Evolutionary conservation across 2,888 invertebrate genomes (phyloP), one percentile per base, ranked within the genome.

Genomic region (Amiota minor): DNA sequence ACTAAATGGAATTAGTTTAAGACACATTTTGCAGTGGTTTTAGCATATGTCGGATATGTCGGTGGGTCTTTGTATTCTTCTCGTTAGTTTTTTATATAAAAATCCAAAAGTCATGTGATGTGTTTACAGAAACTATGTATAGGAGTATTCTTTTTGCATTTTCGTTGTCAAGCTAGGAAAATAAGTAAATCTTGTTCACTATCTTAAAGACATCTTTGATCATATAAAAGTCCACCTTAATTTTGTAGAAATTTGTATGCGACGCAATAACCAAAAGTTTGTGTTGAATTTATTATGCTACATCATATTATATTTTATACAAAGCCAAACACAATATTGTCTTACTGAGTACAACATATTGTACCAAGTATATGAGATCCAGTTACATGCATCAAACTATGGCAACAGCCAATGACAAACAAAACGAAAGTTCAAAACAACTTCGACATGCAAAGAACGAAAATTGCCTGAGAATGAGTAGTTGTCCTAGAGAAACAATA

Each of bases 1-100:
- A 80, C 81, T 83, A 83, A 84, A 84, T 83, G 83, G 84, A 83
- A 83, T 83, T 84, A 83, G 84, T 78, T 78, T 81, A 76, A 81
- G 82, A 76, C 77, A 74, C 81, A 77, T 80, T 75, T 81, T 78
- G 77, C 77, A 76, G 82, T 76, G 80, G 79, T 74, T 72, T 75
- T 53, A 35, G 35, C 35, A 6, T 35, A 35, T 35, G 35, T 35
- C 35, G 35, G 6, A 35, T 6, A 35, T 35, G 6, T 35, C 35
- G 6, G 6, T 35, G 2, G 6, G 35, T 35, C 35, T 6, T 3
- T 6, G 35, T 6, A 35, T 35, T 6, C 6, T 35, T 35, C 6
- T 6, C 35, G 35, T 35, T 2, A 35, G 35, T 35, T 35, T 35
- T 35, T 35, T 35, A 35, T 35, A 35, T 35, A 35, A 35, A 35